Evolutionary conservation across 2,888 invertebrate genomes (phyloP), one percentile per base, ranked within the genome.

Genomic region (Tridacna crocea): DNA sequence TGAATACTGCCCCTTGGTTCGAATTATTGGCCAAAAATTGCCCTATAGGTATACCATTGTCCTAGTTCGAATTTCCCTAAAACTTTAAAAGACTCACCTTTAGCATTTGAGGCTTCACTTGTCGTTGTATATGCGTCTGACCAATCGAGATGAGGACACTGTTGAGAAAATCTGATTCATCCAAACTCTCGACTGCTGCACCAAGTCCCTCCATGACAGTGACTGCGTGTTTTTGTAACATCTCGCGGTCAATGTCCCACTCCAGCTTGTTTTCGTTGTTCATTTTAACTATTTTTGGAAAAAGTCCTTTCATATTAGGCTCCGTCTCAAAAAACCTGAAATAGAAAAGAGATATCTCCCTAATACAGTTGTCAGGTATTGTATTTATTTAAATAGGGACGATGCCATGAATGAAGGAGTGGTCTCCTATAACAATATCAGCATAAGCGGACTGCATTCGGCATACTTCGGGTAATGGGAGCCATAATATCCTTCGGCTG

Each of bases 181-280:
- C 92, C 36, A 93, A 87, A 74, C 91, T 92, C 84, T 93, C 93
- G 13, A 93, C 93, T 0, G 93, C 92, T 0, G 93, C 93, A 10
- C 93, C 93, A 61, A 93, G 89, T 0, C 92, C 93, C 80, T 92
- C 92, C 92, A 93, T 91, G 15, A 93, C 93, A 1, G 92, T 91
- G 47, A 90, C 88, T 0, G 93, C 92, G 78, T 93, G 93, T 70
- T 90, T 90, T 84, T 90, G 90, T 12, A 93, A 80, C 91, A 92
- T 91, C 10, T 92, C 91, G 26, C 86, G 84, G 81, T 93, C 93
- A 22, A 92, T 89, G 66, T 90, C 90, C 87, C 89, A 90, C 82
- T 92, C 93, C 65, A 92, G 83, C 74, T 92, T 87, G 73, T 90
- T 92, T 46, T 88, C 88, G 26, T 91, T 89, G 84, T 91, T 92